Evolutionary conservation across 2,113 vertebrate species (phyloP).

Genomic region (Epinephelus fuscoguttatus): DNA sequence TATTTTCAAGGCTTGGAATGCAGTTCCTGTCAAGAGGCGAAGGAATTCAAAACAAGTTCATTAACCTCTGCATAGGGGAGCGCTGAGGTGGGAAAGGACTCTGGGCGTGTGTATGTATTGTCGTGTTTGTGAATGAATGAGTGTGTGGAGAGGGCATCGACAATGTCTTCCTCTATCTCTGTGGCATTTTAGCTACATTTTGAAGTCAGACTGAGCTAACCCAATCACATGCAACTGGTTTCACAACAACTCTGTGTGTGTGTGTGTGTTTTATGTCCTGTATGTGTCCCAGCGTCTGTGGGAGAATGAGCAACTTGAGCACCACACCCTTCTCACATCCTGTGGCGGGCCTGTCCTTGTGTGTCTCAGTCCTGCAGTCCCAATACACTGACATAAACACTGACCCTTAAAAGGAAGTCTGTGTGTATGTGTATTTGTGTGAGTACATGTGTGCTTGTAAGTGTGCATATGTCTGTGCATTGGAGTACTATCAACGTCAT

Average conservation of each 20-base stretch:
- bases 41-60: constrained; percentile 86
- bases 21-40: constrained; percentile 80
- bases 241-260: constrained; percentile 11
- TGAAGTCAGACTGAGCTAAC: not conserved
- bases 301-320: constrained; percentile 59
- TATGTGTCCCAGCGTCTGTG: constrained; percentile 58
- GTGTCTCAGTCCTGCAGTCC: constrained; percentile 51
- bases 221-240: not conserved
- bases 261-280: constrained; percentile 30
- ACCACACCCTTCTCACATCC: constrained; percentile 81
- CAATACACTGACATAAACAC: constrained; percentile 62
- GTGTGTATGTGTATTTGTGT: constrained; percentile 14
- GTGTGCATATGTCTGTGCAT: not conserved
- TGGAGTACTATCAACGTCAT: not conserved
- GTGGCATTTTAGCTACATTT: not conserved
- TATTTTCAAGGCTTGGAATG: constrained; percentile 85
- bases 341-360: constrained; percentile 71
- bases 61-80: constrained; percentile 67
- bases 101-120: not conserved
- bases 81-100: constrained; percentile 22
- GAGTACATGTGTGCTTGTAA: not conserved
- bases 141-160: not conserved
- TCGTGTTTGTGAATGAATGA: constrained; percentile 43
- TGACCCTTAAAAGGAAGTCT: constrained; percentile 47
- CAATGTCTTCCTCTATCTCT: not conserved